A percentile compares a stretch with the other conserved stretches of the same genome.
Conservation (phyloP, 1,140 invertebrate genomes). For the Holotrichia oblita region DNA sequence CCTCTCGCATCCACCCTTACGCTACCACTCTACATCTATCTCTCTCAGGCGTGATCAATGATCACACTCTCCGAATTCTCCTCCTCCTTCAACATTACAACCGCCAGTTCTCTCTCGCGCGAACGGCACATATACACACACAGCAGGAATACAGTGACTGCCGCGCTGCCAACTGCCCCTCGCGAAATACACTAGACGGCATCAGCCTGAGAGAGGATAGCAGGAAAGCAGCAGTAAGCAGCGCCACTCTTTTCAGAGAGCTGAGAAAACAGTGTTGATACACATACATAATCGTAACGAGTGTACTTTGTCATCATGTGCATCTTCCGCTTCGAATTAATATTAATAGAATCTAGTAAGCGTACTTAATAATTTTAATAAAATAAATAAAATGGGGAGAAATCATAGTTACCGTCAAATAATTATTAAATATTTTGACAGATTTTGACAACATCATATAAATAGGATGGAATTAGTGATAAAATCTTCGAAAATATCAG, state of each 20-base stretch:
- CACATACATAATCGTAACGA: constrained; percentile 1
- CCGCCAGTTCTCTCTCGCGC: constrained; percentile 25
- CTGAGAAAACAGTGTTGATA: neutral
- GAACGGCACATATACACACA: constrained; percentile 25
- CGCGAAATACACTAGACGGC: constrained; percentile 30
- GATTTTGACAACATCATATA: no score
- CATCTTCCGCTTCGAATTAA: no score
- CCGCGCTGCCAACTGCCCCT: constrained; percentile 33
- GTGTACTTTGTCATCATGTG: no score
- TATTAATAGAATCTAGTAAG: no score
- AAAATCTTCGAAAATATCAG: no score
- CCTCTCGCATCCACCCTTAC: no score
- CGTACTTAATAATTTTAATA: no score
- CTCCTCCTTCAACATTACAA: constrained; percentile 41
- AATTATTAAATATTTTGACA: no score
- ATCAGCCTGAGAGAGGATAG: neutral
- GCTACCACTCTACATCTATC: constrained; percentile 42
- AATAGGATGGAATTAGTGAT: no score
- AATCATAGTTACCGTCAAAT: no score
- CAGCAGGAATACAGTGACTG: constrained; percentile 23
- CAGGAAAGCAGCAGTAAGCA: neutral
- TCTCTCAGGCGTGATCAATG: constrained; percentile 55
- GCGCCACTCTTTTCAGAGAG: neutral
- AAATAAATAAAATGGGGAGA: neutral
- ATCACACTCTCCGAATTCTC: constrained; percentile 48